These are phyloP conservation scores for Mormoops blainvillei DNA, from an alignment of 2,113 vertebrate genomes.

Conservation along the genomic window DNA sequence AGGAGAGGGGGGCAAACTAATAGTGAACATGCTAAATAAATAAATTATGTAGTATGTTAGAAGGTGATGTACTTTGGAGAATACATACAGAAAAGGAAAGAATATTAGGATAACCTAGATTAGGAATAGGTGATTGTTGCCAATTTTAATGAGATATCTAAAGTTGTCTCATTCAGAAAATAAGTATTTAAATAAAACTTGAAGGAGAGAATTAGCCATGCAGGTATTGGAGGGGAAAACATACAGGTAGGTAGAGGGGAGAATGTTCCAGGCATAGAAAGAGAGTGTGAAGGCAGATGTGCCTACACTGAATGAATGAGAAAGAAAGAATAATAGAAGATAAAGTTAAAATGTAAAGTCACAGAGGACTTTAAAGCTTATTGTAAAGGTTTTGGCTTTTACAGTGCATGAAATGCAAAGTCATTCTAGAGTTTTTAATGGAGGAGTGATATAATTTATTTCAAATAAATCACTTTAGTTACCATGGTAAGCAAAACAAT, in stretches of 20 bases:
- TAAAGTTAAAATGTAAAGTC: not conserved
- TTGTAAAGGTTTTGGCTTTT: not conserved
- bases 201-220: not conserved
- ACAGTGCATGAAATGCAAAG: not conserved
- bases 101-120: not conserved
- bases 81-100: not conserved
- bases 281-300: not conserved
- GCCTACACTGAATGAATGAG: not conserved
- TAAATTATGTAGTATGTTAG: not conserved
- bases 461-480: not conserved
- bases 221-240: not conserved
- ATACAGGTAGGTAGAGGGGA: not conserved
- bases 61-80: not conserved
- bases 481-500: not conserved
- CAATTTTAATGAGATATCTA: not conserved
- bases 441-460: not conserved
- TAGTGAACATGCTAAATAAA: not conserved
- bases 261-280: not conserved
- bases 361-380: not conserved
- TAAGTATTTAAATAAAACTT: not conserved
- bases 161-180: not conserved
- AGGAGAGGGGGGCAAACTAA: not conserved
- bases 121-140: not conserved
- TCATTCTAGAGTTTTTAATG: not conserved
- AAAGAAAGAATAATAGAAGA: not conserved